These are phyloP conservation scores for Heliconius hewitsoni DNA, from an alignment of 1,140 invertebrate species.

Conservation along the genomic window DNA sequence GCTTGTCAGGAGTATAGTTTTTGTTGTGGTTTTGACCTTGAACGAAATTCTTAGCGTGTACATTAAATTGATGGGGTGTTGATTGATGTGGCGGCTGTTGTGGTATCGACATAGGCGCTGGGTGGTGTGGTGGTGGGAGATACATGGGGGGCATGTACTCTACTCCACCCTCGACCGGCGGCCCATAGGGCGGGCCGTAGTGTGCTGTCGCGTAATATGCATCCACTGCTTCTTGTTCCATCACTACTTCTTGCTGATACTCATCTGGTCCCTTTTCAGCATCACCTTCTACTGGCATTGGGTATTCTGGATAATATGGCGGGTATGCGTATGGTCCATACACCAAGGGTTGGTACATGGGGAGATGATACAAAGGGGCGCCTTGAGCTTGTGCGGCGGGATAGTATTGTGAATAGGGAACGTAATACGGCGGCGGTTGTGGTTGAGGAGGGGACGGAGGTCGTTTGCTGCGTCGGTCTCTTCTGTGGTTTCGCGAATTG, in stretches of 20 bases:
- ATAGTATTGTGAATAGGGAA: slow-evolving; percentile 77
- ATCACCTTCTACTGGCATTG: slow-evolving; percentile 72
- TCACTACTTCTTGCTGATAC: slow-evolving; percentile 75
- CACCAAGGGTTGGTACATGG: slow-evolving; percentile 73
- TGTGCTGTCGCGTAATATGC: slow-evolving; percentile 75
- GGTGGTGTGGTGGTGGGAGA: slow-evolving; percentile 63
- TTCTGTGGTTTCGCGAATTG: slow-evolving; percentile 52
- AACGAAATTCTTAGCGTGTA: slow-evolving; percentile 79
- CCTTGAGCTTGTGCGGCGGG: slow-evolving; percentile 76
- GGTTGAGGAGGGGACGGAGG: slow-evolving; percentile 65
- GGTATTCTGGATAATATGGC: slow-evolving; percentile 78
- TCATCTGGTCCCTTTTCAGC: slow-evolving; percentile 77
- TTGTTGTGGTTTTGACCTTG: slow-evolving; percentile 70
- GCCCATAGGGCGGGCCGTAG: slow-evolving; percentile 65
- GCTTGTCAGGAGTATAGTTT: slow-evolving; percentile 61
- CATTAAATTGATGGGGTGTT: slow-evolving; percentile 77
- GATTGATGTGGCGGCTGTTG: slow-evolving; percentile 61
- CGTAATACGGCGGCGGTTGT: slow-evolving; percentile 67
- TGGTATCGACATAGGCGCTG: slow-evolving; percentile 56
- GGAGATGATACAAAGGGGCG: slow-evolving; percentile 75
- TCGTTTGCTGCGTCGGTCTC: slow-evolving; percentile 66
- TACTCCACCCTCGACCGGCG: slow-evolving; percentile 62
- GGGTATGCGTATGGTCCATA: slow-evolving; percentile 75
- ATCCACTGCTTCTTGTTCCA: slow-evolving; percentile 78
- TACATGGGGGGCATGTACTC: slow-evolving; percentile 75